Evolutionary conservation across 2,797 vertebrate genomes (phyloP).

Genomic region (Gymnocypris eckloni): DNA sequence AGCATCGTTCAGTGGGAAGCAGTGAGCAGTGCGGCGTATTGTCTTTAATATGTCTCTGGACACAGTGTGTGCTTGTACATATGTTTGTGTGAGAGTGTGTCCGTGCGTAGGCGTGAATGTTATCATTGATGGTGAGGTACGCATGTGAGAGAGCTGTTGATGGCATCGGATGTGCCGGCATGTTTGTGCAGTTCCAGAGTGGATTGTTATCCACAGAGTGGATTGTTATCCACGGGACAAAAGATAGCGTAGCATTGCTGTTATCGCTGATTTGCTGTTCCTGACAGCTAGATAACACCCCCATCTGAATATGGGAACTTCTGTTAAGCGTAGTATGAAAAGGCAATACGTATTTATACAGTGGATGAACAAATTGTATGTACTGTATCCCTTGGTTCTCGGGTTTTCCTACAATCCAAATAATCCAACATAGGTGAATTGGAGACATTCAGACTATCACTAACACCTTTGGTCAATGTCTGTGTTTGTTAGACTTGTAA

Average conservation of each 20-base stretch:
- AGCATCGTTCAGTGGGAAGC: slow-evolving; percentile 19
- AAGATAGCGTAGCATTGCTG: slow-evolving; percentile 9
- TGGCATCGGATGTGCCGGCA: slow-evolving; percentile 41
- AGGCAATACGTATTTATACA: not conserved
- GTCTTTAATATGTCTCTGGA: slow-evolving; percentile 51
- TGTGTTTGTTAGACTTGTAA: not conserved
- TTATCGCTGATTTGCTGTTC: slow-evolving; percentile 34
- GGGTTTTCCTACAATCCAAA: not conserved
- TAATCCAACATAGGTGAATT: not conserved
- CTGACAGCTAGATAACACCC: slow-evolving; percentile 50
- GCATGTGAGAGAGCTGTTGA: slow-evolving; percentile 35
- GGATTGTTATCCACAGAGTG: slow-evolving; percentile 57
- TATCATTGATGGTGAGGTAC: slow-evolving; percentile 51
- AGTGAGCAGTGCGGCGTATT: slow-evolving; percentile 14
- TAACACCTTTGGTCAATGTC: not conserved
- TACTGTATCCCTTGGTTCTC: too few relatives aligned
- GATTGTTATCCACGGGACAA: slow-evolving; percentile 49
- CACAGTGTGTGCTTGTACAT: slow-evolving; percentile 24
- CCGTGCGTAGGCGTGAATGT: not conserved
- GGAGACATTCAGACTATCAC: not conserved
- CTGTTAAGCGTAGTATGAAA: not conserved
- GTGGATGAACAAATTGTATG: not conserved
- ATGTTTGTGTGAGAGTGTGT: slow-evolving; percentile 30
- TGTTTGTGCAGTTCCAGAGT: slow-evolving; percentile 52
- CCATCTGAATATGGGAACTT: not conserved